Evolutionary conservation across 2,888 invertebrate species (phyloP), one percentile per base, ranked within the genome.

Genomic region (Lumbricus terrestris): DNA sequence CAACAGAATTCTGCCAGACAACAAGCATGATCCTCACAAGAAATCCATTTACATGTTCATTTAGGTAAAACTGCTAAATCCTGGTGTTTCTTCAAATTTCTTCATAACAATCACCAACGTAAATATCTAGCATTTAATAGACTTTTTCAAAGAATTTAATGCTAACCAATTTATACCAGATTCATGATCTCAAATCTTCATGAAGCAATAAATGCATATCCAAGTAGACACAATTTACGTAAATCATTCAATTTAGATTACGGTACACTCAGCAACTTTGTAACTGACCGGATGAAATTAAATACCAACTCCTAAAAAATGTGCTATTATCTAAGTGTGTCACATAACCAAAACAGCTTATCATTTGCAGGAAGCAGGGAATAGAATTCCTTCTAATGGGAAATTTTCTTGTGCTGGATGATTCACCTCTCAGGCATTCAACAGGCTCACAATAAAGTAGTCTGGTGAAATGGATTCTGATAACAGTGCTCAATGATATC

Each of bases 171-270:
- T 11, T 69, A n/a, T 69, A 8, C 69, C 69, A n/a, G 69, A 69
- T 69, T 69, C 69, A 69, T 16, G 69, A 29, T 69, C n/a, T 69
- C n/a, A 69, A 69, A 69, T 69, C 69, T n/a, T 29, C n/a, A n/a
- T 29, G n/a, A 69, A 13, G 69, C 11, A 47, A 47, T 47, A 47
- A 20, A 69, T n/a, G 69, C n/a, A 69, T 69, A 69, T n/a, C 69
- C n/a, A 29, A 69, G 69, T 13, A 69, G n/a, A 69, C 69, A 69
- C 8, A 69, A 69, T 40, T 15, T 40, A 69, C 11, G 29, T n/a
- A 69, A 69, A 69, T 69, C 69, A 69, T 69, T 69, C n/a, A 69
- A 69, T 69, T 69, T 69, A 69, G 69, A 69, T 69, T 69, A 69
- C 13, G n/a, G 69, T n/a, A 69, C 69, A n/a, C 69, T 69, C 29